Percentiles rank a stretch among this genome's conserved stretches.
Conservation (phyloP, 2,888 invertebrate species). For the Ophioninae sp. region DNA sequence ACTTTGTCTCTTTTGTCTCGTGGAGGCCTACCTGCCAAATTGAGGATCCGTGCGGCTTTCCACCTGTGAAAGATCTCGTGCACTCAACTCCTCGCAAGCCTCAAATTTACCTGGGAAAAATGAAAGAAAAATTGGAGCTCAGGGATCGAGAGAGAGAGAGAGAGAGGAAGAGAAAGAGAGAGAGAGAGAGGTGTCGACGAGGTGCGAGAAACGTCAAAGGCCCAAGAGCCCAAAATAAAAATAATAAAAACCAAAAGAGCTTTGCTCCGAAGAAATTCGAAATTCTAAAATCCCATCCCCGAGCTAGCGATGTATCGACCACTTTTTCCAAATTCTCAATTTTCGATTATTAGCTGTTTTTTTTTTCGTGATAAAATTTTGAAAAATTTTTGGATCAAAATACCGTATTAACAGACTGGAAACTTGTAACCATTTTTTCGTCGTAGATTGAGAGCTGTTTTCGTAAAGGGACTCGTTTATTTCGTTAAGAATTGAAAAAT, state of each 20-base stretch:
- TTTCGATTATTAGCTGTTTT: not conserved
- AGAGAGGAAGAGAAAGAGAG: constrained; percentile 45
- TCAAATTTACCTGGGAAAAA: constrained; percentile 28
- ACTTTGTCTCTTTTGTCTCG: constrained; percentile 23
- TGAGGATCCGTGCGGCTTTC: constrained; percentile 37
- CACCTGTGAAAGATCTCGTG: constrained; percentile 10
- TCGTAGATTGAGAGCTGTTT: too few species aligned
- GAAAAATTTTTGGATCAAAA: not conserved
- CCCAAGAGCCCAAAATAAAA: constrained; percentile 56
- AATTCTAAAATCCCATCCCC: not conserved
- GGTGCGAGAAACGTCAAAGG: constrained; percentile 54
- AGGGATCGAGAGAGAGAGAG: not conserved
- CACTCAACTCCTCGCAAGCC: constrained; percentile 17
- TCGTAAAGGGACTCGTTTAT: too few species aligned
- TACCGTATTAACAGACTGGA: not conserved
- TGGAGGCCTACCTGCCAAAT: constrained; percentile 55
- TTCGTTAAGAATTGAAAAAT: too few species aligned
- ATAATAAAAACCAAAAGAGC: constrained; percentile 37
- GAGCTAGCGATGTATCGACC: too few species aligned
- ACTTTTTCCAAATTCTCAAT: not conserved
- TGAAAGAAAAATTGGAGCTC: constrained; percentile 50
- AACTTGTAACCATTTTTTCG: too few species aligned
- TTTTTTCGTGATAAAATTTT: not conserved
- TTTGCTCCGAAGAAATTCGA: not conserved
- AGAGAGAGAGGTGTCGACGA: constrained; percentile 32